These are phyloP conservation scores for Troglohyphantes excavatus DNA, from an alignment of 2,888 invertebrate genomes.

Conservation along the genomic window DNA sequence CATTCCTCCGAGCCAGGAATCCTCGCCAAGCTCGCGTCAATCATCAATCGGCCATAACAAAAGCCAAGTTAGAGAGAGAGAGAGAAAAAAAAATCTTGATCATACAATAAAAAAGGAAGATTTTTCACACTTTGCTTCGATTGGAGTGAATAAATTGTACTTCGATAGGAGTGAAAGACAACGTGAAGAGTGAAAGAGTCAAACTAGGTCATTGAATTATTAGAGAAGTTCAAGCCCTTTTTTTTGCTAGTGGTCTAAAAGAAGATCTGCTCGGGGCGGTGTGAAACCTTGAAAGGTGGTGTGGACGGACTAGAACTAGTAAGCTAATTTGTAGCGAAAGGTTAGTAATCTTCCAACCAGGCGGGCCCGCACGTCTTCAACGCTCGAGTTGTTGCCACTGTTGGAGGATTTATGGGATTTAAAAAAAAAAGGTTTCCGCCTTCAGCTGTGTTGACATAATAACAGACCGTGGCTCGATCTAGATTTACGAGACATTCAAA, in stretches of 20 bases:
- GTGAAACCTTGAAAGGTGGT: slow-evolving; percentile 51
- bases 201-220: slow-evolving; percentile 48
- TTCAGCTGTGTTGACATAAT: slow-evolving; percentile 45
- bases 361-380: slow-evolving; percentile 26
- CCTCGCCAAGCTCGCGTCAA: background rate
- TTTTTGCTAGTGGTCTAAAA: slow-evolving; percentile 5
- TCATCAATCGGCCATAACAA: slow-evolving; percentile 38
- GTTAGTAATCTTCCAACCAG: slow-evolving; percentile 22
- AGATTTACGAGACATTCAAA: slow-evolving; percentile 15
- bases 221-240: slow-evolving; percentile 13
- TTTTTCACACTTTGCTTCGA: slow-evolving; percentile 22
- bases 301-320: slow-evolving; percentile 51
- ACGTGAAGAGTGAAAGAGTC: slow-evolving; percentile 40
- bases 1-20: background rate
- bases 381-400: slow-evolving; percentile 24
- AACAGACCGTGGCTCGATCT: slow-evolving; percentile 5
- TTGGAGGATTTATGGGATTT: slow-evolving; percentile 23
- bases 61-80: background rate
- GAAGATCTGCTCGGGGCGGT: slow-evolving; percentile 10
- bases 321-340: slow-evolving; percentile 48
- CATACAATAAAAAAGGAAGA: slow-evolving; percentile 30
- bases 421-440: slow-evolving; percentile 21
- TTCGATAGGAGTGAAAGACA: background rate
- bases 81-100: slow-evolving; percentile 19
- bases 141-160: no score